phyloP scores from a whole-genome alignment of 2,113 vertebrate genomes.

The Pluvialis apricaria region DNA sequence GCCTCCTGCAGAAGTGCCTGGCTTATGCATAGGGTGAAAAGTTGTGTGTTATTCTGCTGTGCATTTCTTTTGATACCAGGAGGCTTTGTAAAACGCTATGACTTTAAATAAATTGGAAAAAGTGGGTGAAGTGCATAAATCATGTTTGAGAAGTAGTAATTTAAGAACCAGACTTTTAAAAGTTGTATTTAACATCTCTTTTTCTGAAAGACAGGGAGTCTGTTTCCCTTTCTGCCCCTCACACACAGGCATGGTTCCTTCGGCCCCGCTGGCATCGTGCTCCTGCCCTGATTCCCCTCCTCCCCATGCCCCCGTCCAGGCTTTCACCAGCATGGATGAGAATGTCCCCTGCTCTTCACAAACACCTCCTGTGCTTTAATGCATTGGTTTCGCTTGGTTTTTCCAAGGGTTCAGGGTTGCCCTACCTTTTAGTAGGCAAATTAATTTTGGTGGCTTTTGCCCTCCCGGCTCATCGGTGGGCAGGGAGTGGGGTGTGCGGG shows the following conservation, averaged over 20 bases:
- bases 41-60: background rate
- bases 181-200: constrained; percentile 31
- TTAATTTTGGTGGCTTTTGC: background rate
- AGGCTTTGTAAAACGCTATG: background rate
- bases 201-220: background rate
- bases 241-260: background rate
- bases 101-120: background rate
- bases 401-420: background rate
- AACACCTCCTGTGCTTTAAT: background rate
- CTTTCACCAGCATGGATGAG: background rate
- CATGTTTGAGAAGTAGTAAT: constrained; percentile 30
- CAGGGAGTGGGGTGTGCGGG: fast-evolving
- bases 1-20: background rate
- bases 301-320: background rate
- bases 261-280: fast-evolving
- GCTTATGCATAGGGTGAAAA: background rate
- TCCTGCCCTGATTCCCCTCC: background rate
- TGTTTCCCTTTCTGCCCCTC: background rate
- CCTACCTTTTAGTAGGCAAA: fast-evolving
- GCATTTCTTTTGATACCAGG: background rate
- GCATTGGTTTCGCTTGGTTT: fast-evolving
- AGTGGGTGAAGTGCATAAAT: constrained; percentile 6
- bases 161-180: constrained; percentile 20
- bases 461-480: fast-evolving
- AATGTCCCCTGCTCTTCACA: background rate